Evolutionary conservation across 2,888 invertebrate genomes (phyloP), one percentile per base, ranked within the genome.

Genomic region (Rhagium mordax): DNA sequence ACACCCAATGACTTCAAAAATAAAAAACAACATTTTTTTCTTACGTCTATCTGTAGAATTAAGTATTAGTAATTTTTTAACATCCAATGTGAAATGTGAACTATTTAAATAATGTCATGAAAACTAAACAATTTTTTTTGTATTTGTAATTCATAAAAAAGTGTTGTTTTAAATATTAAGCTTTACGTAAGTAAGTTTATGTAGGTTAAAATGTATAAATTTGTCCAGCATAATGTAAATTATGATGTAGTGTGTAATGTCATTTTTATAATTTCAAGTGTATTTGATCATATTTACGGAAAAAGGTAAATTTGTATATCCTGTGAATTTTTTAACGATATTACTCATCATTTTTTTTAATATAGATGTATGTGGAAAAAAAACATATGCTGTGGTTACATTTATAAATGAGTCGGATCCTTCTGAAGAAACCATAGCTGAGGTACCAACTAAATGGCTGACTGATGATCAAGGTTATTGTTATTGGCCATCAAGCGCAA

Each of bases 391-490:
- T 13, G 29, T 53, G 41, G 55, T 66, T 7, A 16, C 15, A 13
- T 66, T 66, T 24, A 15, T 21, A 24, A 49, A 48, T 8, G 64
- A 64, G 51, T 64, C 51, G 13, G 64, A 64, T 16, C 16, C n/a
- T 7, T 15, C 48, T 2, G 16, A 48, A 0, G 51, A 64, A 20
- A 55, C 41, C n/a, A 53, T 66, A 6, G 33, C 55, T 29, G 66
- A 66, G 53, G 66, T 66, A 4, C 57, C 66, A 13, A n/a, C 55
- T 7, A 66, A 41, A 10, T 66, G 66, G 66, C 55, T 66, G 5
- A 29, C 53, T 55, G 66, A 66, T 10, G 55, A 15, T n/a, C 33
- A 55, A 10, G 53, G 47, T n/a, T 3, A 7, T 21, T 66, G 53
- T 18, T 55, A 66, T 55, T 57, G 66, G 66, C 66, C 66, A 27